phyloP scores from a whole-genome alignment of 2,113 vertebrate species.

The Prinia subflava region DNA sequence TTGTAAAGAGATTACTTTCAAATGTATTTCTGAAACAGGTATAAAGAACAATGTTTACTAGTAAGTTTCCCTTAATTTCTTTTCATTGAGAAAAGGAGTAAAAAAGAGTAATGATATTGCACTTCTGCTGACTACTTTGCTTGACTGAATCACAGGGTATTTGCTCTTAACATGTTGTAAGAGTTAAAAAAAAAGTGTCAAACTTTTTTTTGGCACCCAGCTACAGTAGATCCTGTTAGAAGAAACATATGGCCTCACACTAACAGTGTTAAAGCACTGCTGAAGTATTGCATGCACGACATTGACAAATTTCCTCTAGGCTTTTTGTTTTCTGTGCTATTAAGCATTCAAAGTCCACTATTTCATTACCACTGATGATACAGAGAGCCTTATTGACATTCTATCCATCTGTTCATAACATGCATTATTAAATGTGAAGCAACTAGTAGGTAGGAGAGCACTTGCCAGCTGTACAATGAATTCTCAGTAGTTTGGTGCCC shows the following conservation, averaged over 20 bases:
- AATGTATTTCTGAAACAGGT: background rate
- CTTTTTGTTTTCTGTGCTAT: slow-evolving; percentile 64
- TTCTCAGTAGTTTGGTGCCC: slow-evolving; percentile 54
- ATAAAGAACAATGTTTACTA: background rate
- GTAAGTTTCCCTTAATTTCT: background rate
- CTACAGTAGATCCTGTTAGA: slow-evolving; percentile 50
- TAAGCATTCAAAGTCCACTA: slow-evolving; percentile 67
- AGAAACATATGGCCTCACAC: slow-evolving; percentile 59
- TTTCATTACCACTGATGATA: slow-evolving; percentile 63
- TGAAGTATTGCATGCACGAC: slow-evolving; percentile 47
- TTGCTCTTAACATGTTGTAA: slow-evolving; percentile 37
- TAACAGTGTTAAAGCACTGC: slow-evolving; percentile 61
- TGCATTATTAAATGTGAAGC: slow-evolving; percentile 71
- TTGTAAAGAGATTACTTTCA: background rate
- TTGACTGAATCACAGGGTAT: background rate
- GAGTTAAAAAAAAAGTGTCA: slow-evolving; percentile 18
- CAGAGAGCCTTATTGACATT: slow-evolving; percentile 55
- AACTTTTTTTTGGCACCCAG: slow-evolving; percentile 38
- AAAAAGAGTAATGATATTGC: background rate
- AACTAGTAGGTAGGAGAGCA: slow-evolving; percentile 64
- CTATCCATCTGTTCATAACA: slow-evolving; percentile 71
- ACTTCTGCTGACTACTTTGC: slow-evolving; percentile 5
- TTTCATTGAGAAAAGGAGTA: slow-evolving; percentile 22
- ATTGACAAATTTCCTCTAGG: slow-evolving; percentile 61
- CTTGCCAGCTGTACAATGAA: slow-evolving; percentile 66